Evolutionary conservation across 2,113 vertebrate species (phyloP).

Genomic region (Climacteris rufus): DNA sequence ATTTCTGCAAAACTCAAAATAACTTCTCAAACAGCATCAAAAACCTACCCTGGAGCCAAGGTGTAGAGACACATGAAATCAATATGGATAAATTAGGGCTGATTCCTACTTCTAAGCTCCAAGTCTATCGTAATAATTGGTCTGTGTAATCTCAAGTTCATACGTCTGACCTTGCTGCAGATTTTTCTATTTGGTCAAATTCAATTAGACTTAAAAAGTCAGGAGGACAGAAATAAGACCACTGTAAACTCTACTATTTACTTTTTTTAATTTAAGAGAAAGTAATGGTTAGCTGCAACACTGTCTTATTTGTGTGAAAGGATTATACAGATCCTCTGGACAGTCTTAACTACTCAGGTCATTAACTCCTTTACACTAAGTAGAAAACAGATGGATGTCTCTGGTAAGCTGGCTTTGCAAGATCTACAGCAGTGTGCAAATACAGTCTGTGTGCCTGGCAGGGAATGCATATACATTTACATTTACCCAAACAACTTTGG

Average conservation of each 20-base stretch:
- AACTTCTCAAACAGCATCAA: not conserved
- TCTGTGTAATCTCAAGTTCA: not conserved
- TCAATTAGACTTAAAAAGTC: not conserved
- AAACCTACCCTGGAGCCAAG: not conserved
- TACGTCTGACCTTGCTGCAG: not conserved
- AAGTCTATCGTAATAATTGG: not conserved
- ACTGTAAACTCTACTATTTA: not conserved
- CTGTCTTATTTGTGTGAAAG: not conserved
- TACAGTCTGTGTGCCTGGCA: not conserved
- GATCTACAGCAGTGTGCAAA: not conserved
- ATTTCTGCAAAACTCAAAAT: not conserved
- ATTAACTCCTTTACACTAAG: conserved; percentile 36
- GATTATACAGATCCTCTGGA: conserved; percentile 28
- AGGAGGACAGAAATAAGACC: not conserved
- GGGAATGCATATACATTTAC: not conserved
- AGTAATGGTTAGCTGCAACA: not conserved
- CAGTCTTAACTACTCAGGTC: conserved; percentile 29
- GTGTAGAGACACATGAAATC: not conserved
- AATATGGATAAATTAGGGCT: not conserved
- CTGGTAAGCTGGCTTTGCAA: not conserved
- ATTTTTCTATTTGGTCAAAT: not conserved
- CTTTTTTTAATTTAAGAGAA: not conserved
- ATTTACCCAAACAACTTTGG: not conserved
- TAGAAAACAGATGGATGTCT: not conserved
- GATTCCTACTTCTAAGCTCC: not conserved